Evolutionary conservation across 1,140 invertebrate species (phyloP).

Genomic region (Drosophila melanogaster): DNA sequence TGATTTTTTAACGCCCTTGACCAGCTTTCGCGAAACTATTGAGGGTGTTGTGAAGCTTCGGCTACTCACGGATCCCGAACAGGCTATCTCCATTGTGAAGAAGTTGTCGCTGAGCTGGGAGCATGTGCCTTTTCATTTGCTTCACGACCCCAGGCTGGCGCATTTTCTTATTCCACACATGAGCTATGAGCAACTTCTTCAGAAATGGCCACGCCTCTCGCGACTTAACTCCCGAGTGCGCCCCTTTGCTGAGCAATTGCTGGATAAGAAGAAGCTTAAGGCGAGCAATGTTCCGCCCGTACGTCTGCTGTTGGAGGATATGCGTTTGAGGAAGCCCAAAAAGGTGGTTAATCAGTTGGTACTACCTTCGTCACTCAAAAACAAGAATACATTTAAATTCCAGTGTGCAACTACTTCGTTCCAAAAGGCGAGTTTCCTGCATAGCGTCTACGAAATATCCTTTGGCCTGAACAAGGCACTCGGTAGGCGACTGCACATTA

Average conservation of each 20-base stretch:
- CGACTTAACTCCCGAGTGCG: conserved; percentile 4
- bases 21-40: conserved; percentile 20
- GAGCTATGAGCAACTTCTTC: conserved; percentile 64
- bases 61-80: conserved; percentile 6
- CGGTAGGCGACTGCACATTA: conserved; percentile 68
- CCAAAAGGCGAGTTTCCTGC: conserved; percentile 35
- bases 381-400: not conserved
- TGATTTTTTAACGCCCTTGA: conserved; percentile 29
- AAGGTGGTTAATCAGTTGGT: conserved; percentile 1
- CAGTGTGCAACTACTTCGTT: not conserved
- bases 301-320: conserved; percentile 51
- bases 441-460: conserved; percentile 52
- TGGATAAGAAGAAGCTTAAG: conserved; percentile 45
- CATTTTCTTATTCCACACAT: conserved; percentile 52
- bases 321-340: conserved; percentile 19
- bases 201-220: conserved; percentile 41
- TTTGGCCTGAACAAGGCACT: conserved; percentile 64
- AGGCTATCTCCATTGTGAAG: conserved; percentile 53
- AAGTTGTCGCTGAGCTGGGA: conserved; percentile 41
- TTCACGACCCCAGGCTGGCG: conserved; percentile 23
- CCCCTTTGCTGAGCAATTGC: conserved; percentile 19
- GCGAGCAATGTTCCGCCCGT: conserved; percentile 59
- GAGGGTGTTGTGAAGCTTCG: conserved; percentile 54
- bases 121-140: conserved; percentile 60
- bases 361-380: not conserved